Percentiles rank a stretch among this genome's conserved stretches.
Evolutionary conservation across 2,888 invertebrate species (phyloP).

Genomic region (Osedax fenrisi): DNA sequence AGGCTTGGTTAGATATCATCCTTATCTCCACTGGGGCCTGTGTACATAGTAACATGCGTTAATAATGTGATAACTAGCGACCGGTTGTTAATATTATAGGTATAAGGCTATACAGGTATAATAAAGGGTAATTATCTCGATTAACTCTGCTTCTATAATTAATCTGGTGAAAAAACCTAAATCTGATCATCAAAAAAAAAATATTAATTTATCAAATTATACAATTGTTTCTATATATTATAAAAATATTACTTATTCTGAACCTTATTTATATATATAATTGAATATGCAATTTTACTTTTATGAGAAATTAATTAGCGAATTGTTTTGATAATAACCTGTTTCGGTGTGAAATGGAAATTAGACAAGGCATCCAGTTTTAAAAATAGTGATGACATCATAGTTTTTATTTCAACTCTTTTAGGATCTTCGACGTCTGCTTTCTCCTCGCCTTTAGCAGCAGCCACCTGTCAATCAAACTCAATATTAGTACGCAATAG

Average conservation of each 20-base stretch:
- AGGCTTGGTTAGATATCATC: constrained; percentile 77
- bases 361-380: constrained; percentile 84
- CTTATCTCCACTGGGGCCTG: constrained; percentile 71
- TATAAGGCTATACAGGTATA: no score
- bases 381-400: constrained; percentile 65
- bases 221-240: neutral
- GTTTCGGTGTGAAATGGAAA: constrained; percentile 83
- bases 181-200: neutral
- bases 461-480: neutral
- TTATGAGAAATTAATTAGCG: neutral
- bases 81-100: no score
- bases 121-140: no score
- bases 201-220: neutral
- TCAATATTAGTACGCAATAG: neutral
- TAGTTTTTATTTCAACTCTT: constrained; percentile 65
- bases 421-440: constrained; percentile 54
- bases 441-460: constrained; percentile 51
- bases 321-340: constrained; percentile 53
- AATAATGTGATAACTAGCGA: no score
- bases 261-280: no score
- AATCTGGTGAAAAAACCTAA: neutral
- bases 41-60: no score
- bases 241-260: neutral
- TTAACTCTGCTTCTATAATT: no score
- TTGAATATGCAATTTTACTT: no score